Evolutionary conservation across 2,113 vertebrate species (phyloP).

Genomic region (Cricetomys ansorgei): DNA sequence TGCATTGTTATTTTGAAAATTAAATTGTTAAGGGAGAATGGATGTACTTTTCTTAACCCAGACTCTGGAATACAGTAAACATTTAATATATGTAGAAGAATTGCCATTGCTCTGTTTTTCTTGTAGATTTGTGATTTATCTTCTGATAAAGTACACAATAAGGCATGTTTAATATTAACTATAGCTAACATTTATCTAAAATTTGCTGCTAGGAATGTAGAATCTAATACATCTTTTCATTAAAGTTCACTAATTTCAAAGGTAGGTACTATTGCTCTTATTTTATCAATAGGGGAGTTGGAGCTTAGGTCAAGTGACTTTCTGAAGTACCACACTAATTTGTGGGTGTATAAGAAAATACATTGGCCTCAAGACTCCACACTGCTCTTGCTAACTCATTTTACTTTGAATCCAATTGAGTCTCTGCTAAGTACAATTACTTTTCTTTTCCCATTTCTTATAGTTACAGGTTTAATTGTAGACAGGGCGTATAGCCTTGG

Average conservation of each 20-base stretch:
- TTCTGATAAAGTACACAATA: neutral
- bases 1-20: slow-evolving; percentile 14
- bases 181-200: neutral
- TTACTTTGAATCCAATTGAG: neutral
- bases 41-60: neutral
- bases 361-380: neutral
- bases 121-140: neutral
- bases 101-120: neutral
- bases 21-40: neutral
- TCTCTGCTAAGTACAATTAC: slow-evolving; percentile 33
- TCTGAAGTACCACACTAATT: neutral
- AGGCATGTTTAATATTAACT: neutral
- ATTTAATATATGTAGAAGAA: neutral
- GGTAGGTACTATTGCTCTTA: neutral
- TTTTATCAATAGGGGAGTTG: neutral
- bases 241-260: neutral
- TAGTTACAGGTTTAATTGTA: neutral
- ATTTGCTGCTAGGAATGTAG: neutral
- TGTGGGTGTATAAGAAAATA: neutral
- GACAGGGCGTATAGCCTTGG: neutral
- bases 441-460: slow-evolving; percentile 35
- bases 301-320: neutral
- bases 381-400: slow-evolving; percentile 12
- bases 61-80: neutral
- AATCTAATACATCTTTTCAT: neutral